These are phyloP conservation scores for Dolichallabes microphthalmus DNA, from an alignment of 2,113 vertebrate species.

Conservation along the genomic window DNA sequence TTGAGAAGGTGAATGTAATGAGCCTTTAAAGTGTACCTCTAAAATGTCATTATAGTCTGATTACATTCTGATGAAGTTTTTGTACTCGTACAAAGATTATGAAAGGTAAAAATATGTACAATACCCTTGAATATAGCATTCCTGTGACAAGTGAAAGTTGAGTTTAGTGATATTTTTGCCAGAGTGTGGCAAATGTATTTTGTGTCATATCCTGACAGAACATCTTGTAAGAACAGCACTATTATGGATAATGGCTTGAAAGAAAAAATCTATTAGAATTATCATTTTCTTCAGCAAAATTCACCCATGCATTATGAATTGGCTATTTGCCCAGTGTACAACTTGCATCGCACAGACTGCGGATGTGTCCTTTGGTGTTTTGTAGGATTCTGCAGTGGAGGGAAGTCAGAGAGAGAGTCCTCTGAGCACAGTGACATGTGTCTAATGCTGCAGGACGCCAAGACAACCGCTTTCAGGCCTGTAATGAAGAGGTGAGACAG, in stretches of 20 bases:
- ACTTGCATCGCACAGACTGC: slow-evolving; percentile 1
- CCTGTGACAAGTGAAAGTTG: background rate
- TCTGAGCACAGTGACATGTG: slow-evolving; percentile 68
- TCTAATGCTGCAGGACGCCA: slow-evolving; percentile 67
- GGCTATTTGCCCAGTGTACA: background rate
- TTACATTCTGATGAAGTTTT: background rate
- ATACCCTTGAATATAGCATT: background rate
- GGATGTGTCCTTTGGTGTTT: slow-evolving; percentile 24
- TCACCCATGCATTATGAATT: background rate
- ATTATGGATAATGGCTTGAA: slow-evolving; percentile 19
- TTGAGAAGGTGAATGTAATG: background rate
- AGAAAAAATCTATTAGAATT: slow-evolving; percentile 3
- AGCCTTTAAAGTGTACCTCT: background rate
- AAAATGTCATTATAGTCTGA: background rate
- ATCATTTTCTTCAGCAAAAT: background rate
- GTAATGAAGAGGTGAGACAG: slow-evolving; percentile 86
- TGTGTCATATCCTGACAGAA: background rate
- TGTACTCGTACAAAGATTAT: background rate
- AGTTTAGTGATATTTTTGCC: background rate
- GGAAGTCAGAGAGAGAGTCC: slow-evolving; percentile 64
- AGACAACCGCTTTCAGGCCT: slow-evolving; percentile 84
- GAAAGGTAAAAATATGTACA: background rate
- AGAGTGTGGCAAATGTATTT: background rate
- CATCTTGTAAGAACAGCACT: slow-evolving; percentile 2
- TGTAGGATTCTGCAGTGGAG: slow-evolving; percentile 68